Evolutionary conservation across 2,797 vertebrate species (phyloP).

Genomic region (Anomalospiza imberbis): DNA sequence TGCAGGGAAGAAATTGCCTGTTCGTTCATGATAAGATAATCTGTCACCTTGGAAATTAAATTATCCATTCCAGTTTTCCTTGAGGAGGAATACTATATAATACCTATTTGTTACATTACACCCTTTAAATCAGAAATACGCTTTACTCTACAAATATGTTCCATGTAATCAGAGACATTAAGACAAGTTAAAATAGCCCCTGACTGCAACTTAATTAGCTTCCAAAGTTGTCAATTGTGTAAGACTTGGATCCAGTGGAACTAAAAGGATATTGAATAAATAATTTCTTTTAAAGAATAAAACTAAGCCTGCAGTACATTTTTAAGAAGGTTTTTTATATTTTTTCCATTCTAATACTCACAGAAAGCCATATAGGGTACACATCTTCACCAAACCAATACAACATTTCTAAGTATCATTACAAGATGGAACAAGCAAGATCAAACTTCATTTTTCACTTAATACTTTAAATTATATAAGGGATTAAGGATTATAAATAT

Average conservation of each 20-base stretch:
- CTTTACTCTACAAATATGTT: slow-evolving; percentile 47
- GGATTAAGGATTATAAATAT: neutral
- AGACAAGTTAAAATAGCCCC: slow-evolving; percentile 46
- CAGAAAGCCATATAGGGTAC: neutral
- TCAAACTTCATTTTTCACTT: neutral
- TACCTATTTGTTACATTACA: slow-evolving; percentile 65
- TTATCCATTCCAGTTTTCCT: slow-evolving; percentile 68
- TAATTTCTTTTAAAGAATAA: slow-evolving; percentile 20
- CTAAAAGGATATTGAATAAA: slow-evolving; percentile 33
- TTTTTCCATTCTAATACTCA: neutral
- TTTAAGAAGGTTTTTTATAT: neutral
- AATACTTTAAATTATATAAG: neutral
- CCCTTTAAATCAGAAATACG: slow-evolving; percentile 52
- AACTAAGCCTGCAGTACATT: neutral
- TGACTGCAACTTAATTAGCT: slow-evolving; percentile 27
- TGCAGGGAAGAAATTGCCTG: slow-evolving; percentile 70
- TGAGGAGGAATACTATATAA: slow-evolving; percentile 61
- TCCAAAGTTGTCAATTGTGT: slow-evolving; percentile 29
- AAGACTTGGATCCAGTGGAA: slow-evolving; percentile 24
- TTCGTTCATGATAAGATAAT: slow-evolving; percentile 72
- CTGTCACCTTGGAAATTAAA: slow-evolving; percentile 76
- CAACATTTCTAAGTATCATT: neutral
- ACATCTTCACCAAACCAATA: neutral
- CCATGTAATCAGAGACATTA: slow-evolving; percentile 54
- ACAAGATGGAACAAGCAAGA: neutral